These are phyloP conservation scores for Plotosus lineatus DNA, from an alignment of 2,113 vertebrate genomes.

Conservation along the genomic window DNA sequence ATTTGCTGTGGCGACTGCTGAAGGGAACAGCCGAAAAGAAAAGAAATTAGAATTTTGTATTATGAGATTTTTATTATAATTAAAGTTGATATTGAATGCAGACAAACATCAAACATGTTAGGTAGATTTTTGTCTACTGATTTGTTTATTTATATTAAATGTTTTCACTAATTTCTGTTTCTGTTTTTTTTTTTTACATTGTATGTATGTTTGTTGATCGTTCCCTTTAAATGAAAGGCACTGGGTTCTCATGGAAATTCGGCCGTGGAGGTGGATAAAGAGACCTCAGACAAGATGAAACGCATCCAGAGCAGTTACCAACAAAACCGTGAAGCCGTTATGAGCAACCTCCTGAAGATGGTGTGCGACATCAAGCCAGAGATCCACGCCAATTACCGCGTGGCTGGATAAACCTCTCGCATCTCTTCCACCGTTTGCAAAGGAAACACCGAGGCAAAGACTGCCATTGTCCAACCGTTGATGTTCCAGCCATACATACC, in stretches of 20 bases:
- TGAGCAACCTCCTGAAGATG: constrained; percentile 81
- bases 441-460: constrained; percentile 39
- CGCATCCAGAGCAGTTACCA: constrained; percentile 84
- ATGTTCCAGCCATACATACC: neutral
- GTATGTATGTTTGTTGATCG: neutral
- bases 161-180: neutral
- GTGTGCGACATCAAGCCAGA: constrained; percentile 92
- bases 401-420: constrained; percentile 77
- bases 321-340: constrained; percentile 82
- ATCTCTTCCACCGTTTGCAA: neutral
- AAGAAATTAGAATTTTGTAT: neutral
- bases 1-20: no score
- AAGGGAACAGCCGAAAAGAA: no score
- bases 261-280: constrained; percentile 90
- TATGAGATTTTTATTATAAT: neutral
- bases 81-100: neutral
- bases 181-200: neutral
- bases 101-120: neutral
- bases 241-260: constrained; percentile 94
- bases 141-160: neutral
- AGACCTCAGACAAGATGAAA: constrained; percentile 85
- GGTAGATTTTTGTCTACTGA: neutral
- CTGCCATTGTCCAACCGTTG: constrained; percentile 25
- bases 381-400: constrained; percentile 91
- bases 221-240: constrained; percentile 68